These are phyloP conservation scores for Tanytarsus gracilentus DNA, from an alignment of 2,888 invertebrate species.

Conservation along the genomic window DNA sequence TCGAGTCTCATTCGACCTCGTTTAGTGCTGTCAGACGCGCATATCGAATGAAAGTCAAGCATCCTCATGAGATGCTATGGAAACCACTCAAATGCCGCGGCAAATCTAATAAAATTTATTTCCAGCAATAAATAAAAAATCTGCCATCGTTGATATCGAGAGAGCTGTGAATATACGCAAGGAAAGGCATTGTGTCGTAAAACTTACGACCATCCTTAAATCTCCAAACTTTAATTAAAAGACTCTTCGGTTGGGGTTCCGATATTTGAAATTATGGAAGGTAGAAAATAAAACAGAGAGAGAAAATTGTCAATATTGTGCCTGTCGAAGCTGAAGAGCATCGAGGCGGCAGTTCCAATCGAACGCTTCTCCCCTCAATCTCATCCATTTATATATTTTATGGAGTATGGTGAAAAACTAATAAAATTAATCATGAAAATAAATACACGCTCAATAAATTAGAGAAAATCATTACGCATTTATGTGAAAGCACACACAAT, in stretches of 20 bases:
- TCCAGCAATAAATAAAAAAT: constrained; percentile 19
- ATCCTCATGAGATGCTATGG: not conserved
- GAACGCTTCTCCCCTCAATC: constrained; percentile 13
- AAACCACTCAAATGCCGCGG: not conserved
- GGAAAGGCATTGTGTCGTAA: not conserved
- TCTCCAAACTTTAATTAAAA: constrained; percentile 12
- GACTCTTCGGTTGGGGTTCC: too few species aligned
- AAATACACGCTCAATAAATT: constrained; percentile 27
- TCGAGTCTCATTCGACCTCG: constrained; percentile 22
- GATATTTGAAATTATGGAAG: not conserved
- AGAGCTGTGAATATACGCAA: not conserved
- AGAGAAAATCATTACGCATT: constrained; percentile 24
- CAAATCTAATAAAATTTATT: constrained; percentile 24
- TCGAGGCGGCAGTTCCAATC: constrained; percentile 18
- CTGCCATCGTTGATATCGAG: not conserved
- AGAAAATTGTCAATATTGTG: constrained; percentile 18
- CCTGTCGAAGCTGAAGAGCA: not conserved
- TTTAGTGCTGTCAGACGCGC: not conserved
- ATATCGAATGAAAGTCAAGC: not conserved
- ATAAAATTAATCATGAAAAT: constrained; percentile 28
- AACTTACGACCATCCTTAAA: not conserved
- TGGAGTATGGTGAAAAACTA: constrained; percentile 21
- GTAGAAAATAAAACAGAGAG: not conserved
- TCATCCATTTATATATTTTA: constrained; percentile 14
- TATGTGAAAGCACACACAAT: constrained; percentile 3